Conservation (phyloP, 2,797 vertebrate species). For the Orientallactaga sibirica region DNA sequence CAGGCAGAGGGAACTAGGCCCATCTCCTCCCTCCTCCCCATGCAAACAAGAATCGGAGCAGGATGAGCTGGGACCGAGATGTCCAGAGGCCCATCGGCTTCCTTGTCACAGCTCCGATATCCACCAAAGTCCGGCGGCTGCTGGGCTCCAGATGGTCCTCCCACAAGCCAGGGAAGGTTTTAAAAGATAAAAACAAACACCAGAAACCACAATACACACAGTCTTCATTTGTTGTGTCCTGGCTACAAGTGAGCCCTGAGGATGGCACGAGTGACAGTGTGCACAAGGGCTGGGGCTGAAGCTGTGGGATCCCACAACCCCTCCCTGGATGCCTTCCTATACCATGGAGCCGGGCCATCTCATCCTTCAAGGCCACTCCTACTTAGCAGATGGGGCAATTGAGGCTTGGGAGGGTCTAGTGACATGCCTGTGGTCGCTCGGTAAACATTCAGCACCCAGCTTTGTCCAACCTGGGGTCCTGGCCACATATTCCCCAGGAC, state of each 20-base stretch:
- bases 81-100: conserved; percentile 53
- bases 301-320: background rate
- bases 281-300: background rate
- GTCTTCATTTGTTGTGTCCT: background rate
- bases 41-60: conserved; percentile 80
- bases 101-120: conserved; percentile 66
- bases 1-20: conserved; percentile 83
- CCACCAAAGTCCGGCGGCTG: conserved; percentile 68
- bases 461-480: background rate
- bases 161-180: conserved; percentile 71
- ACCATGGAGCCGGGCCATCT: background rate
- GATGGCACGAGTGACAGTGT: background rate
- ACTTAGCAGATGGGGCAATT: accelerated
- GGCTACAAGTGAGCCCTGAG: background rate
- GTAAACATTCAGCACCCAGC: background rate
- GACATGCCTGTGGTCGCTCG: accelerated
- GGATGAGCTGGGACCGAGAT: conserved; percentile 68
- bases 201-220: conserved; percentile 76
- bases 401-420: background rate
- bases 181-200: conserved; percentile 75
- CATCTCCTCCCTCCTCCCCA: conserved; percentile 85
- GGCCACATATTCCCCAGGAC: background rate
- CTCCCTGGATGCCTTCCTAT: background rate
- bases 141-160: conserved; percentile 75
- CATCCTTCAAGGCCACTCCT: accelerated